Evolutionary conservation across 2,888 invertebrate genomes (phyloP), one percentile per base, ranked within the genome.

Genomic region (Minunthozetes semirufus): DNA sequence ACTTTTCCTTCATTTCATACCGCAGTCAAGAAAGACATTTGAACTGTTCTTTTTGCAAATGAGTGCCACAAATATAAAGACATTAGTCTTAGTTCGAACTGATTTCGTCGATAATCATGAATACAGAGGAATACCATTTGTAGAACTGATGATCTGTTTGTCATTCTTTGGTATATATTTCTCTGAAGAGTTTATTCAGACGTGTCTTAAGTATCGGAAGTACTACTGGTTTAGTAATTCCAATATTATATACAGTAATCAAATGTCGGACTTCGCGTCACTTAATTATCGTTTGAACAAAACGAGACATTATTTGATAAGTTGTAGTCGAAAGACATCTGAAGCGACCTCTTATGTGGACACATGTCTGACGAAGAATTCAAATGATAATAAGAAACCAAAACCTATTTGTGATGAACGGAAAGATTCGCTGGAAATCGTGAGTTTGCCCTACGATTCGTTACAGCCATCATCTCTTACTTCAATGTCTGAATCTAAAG

Each of bases 301-400:
- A 46, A 75, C 75, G 38, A 75, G 71, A 72, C 75, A 71, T 46
- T 75, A 71, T 27, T 59, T 75, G 50, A 75, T 75, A 15, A 42
- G 38, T 19, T 75, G 75, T 25, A 71, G 71, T 71, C 75, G 75
- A 17, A 75, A 75, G 53, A 75, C 75, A 25, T 72, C 56, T 15
- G 19, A 29, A 15, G 53, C 25, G 19, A 72, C 53, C 13, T 33
- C 50, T 56, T 48, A 17, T 72, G 70, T 59, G 6, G 38, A 50
- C 25, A 38, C 73, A 1, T 29, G 33, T 29, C 19, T 17, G 13
- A 46, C 73, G 9, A 25, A 42, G 15, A 25, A 17, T 1, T 33
- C 22, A 5, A 17, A 29, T n/a, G 68, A 63, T n/a, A 56, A 4
- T 22, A 19, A 61, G 17, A 61, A 33, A 15, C 17, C 29, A 4